Evolutionary conservation across 2,888 invertebrate species (phyloP).

Genomic region (Acrocera orbiculus): DNA sequence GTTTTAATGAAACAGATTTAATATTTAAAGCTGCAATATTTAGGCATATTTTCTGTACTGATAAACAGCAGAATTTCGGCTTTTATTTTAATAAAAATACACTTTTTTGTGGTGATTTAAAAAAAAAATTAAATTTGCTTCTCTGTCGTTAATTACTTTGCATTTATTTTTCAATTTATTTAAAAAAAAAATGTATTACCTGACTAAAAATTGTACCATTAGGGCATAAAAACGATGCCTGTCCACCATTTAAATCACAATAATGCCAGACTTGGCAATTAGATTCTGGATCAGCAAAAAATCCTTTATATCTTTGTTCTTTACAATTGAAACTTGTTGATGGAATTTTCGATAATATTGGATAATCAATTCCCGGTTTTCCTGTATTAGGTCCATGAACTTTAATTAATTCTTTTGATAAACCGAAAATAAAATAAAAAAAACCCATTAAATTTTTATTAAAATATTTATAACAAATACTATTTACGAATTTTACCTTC

Average conservation of each 20-base stretch:
- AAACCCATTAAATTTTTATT: not conserved
- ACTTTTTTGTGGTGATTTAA: too few species aligned
- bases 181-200: too few species aligned
- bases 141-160: too few species aligned
- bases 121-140: too few species aligned
- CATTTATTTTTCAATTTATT: too few species aligned
- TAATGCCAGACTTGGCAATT: slow-evolving; percentile 87
- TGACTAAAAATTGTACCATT: slow-evolving; percentile 85
- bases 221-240: slow-evolving; percentile 76
- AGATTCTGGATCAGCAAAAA: slow-evolving; percentile 76
- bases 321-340: slow-evolving; percentile 63
- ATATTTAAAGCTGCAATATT: too few species aligned
- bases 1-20: too few species aligned
- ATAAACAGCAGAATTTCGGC: too few species aligned
- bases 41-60: too few species aligned
- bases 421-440: not conserved
- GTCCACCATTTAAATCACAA: slow-evolving; percentile 77
- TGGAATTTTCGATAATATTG: slow-evolving; percentile 56
- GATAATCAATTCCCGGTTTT: slow-evolving; percentile 61
- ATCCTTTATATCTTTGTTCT: slow-evolving; percentile 73
- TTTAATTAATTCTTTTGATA: not conserved
- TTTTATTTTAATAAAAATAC: too few species aligned
- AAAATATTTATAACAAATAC: not conserved
- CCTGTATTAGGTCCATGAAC: slow-evolving; percentile 37
- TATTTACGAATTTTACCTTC: not conserved